Percentiles rank a stretch among this genome's conserved stretches.
Conservation (phyloP, 2,113 vertebrate species). For the Hucho hucho region DNA sequence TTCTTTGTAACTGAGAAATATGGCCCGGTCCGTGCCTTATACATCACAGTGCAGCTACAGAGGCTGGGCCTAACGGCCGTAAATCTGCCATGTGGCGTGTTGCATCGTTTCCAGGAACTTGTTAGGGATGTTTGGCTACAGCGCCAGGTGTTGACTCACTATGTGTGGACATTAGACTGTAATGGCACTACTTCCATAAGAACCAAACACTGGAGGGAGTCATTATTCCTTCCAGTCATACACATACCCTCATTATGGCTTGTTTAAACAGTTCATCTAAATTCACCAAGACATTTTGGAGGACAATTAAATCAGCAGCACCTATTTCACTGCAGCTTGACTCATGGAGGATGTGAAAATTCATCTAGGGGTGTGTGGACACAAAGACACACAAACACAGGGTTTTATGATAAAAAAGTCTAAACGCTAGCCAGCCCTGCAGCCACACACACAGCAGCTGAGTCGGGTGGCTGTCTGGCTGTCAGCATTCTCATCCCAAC, state of each 20-base stretch:
- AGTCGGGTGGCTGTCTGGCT: no score
- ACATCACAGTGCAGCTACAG: slow-evolving; percentile 52
- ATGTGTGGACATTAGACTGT: slow-evolving; percentile 48
- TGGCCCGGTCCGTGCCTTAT: slow-evolving; percentile 52
- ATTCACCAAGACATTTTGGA: no score
- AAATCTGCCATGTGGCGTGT: slow-evolving; percentile 35
- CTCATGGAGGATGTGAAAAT: no score
- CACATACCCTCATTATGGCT: neutral
- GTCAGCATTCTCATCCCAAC: slow-evolving; percentile 16
- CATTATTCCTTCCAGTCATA: slow-evolving; percentile 19
- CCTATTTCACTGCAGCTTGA: no score
- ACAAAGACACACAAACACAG: slow-evolving; percentile 4
- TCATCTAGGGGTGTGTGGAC: no score
- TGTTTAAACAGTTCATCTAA: no score
- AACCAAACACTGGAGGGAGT: slow-evolving; percentile 28
- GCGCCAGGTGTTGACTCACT: slow-evolving; percentile 53
- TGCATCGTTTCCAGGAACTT: no score
- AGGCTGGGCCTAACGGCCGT: slow-evolving; percentile 42
- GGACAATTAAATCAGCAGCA: no score
- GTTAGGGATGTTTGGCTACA: slow-evolving; percentile 44
- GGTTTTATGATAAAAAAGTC: no score
- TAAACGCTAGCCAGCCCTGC: no score
- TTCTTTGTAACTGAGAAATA: slow-evolving; percentile 56
- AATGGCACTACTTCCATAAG: slow-evolving; percentile 50
- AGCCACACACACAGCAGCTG: no score